Evolutionary conservation across 2,888 invertebrate genomes (phyloP).

Genomic region (Sphaerophoria taeniata): DNA sequence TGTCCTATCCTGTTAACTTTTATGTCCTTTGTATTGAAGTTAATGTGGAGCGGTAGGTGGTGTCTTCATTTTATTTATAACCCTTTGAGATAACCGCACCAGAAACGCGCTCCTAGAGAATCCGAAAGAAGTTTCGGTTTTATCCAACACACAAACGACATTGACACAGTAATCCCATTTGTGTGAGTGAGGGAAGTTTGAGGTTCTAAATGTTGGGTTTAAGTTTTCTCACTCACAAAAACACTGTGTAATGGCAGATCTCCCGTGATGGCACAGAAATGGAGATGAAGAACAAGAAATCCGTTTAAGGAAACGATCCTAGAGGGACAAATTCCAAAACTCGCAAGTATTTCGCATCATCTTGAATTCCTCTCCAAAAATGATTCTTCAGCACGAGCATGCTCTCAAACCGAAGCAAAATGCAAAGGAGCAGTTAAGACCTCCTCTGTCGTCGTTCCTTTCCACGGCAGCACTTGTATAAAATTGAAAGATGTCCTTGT

Average conservation of each 20-base stretch:
- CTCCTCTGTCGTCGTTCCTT: neutral
- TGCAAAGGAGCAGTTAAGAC: slow-evolving; percentile 38
- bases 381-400: slow-evolving; percentile 28
- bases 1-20: neutral
- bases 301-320: slow-evolving; percentile 70
- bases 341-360: slow-evolving; percentile 47
- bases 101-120: slow-evolving; percentile 32
- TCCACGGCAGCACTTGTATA: slow-evolving; percentile 35
- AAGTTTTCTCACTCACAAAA: neutral
- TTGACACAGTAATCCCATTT: slow-evolving; percentile 64
- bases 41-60: neutral
- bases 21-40: neutral
- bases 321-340: slow-evolving; percentile 60
- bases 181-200: slow-evolving; percentile 9
- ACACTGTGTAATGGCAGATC: neutral
- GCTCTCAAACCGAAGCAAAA: slow-evolving; percentile 27
- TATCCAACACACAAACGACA: slow-evolving; percentile 38
- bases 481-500: slow-evolving; percentile 48
- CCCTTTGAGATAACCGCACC: slow-evolving; percentile 34
- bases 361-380: slow-evolving; percentile 44
- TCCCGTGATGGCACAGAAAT: neutral
- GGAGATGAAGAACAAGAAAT: slow-evolving; percentile 56
- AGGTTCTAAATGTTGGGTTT: no score
- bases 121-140: slow-evolving; percentile 46
- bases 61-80: slow-evolving; percentile 34